These are phyloP conservation scores for Pandemis heparana DNA, from an alignment of 2,888 invertebrate species.

Conservation along the genomic window DNA sequence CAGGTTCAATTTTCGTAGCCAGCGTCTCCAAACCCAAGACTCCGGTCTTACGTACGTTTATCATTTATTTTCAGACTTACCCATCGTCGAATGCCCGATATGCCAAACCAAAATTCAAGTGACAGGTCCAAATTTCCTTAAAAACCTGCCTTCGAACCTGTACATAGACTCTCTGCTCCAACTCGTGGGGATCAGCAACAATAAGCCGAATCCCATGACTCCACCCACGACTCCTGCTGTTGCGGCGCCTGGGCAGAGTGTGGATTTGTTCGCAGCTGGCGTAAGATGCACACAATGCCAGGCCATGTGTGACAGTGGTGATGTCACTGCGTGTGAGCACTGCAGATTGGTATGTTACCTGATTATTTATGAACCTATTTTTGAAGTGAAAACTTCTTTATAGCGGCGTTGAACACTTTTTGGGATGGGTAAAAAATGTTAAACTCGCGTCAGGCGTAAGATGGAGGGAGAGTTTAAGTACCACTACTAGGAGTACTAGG, in stretches of 20 bases:
- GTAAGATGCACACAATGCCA: constrained; percentile 70
- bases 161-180: constrained; percentile 88
- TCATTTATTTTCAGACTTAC: constrained; percentile 61
- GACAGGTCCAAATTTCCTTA: constrained; percentile 80
- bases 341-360: constrained; percentile 85
- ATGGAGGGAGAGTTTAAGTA: no score
- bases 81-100: constrained; percentile 84
- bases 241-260: constrained; percentile 55
- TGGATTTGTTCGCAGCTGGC: constrained; percentile 70
- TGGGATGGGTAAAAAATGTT: no score
- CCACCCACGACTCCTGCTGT: constrained; percentile 56
- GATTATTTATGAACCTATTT: not conserved
- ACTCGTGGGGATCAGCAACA: constrained; percentile 69
- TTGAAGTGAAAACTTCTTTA: no score
- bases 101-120: constrained; percentile 82
- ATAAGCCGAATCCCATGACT: constrained; percentile 49
- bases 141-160: constrained; percentile 87
- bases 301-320: constrained; percentile 65
- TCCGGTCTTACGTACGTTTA: not conserved
- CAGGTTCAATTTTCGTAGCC: no score
- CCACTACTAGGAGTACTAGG: no score
- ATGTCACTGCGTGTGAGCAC: constrained; percentile 81
- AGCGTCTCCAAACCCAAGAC: no score
- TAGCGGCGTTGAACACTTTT: no score
- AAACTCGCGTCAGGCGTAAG: no score